Evolutionary conservation across 2,797 vertebrate genomes (phyloP).

Genomic region (Pteronotus mesoamericanus): DNA sequence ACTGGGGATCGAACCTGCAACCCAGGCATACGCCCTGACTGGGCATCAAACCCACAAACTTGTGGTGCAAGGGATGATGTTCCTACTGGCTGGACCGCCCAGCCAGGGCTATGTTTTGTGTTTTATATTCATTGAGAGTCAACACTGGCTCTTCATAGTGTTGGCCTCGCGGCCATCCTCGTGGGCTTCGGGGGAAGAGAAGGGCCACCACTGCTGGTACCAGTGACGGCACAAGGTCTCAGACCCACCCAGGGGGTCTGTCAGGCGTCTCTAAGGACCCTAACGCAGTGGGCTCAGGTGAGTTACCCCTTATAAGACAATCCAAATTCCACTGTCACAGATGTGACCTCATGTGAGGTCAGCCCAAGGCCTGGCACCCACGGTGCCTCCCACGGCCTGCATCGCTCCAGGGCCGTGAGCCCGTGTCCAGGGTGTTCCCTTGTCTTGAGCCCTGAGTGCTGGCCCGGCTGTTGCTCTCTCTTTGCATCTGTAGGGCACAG

Average conservation of each 20-base stretch:
- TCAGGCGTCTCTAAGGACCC: background rate
- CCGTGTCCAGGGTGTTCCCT: background rate
- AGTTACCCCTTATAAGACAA: background rate
- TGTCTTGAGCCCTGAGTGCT: fast-evolving
- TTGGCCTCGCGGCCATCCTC: background rate
- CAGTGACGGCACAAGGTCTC: background rate
- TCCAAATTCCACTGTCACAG: fast-evolving
- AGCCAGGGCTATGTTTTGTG: background rate
- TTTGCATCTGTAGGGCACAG: background rate
- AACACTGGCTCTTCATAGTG: background rate
- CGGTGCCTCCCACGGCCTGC: fast-evolving
- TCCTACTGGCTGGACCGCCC: too few relatives aligned
- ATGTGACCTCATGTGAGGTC: fast-evolving
- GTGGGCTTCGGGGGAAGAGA: background rate
- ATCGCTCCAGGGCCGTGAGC: fast-evolving
- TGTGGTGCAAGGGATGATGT: too few relatives aligned
- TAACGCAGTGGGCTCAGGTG: background rate
- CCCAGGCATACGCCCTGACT: too few relatives aligned
- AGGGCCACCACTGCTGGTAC: background rate
- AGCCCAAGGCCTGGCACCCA: background rate
- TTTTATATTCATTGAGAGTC: background rate
- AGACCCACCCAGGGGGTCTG: fast-evolving
- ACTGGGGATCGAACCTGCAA: too few relatives aligned
- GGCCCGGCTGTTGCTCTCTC: background rate
- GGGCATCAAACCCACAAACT: too few relatives aligned